Base-by-base conservation (phyloP, 37 sponge, comb jelly and placozoan genomes). In the Lycopodina hypogea region DNA sequence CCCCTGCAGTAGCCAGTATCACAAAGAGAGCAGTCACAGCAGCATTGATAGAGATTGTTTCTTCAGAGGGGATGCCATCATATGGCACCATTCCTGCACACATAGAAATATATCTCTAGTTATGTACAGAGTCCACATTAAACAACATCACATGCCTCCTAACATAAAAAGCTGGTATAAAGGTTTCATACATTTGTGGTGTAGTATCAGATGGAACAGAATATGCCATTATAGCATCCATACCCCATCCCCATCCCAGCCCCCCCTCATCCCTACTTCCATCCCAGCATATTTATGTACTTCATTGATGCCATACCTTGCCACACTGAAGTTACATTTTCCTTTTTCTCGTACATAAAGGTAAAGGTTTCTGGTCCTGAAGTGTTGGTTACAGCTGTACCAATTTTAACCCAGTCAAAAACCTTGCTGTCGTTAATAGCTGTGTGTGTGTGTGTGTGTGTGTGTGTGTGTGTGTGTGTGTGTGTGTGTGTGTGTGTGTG, bases 31-130 rank as follows among this genome's bases (percentile, higher is more conserved):
- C 68, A 50, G 79, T 85, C 22, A 85, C 29, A 45, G 68, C 34
- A 18, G 53, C 4, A 40, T 21, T 18, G 0, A 85, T 75, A 1
- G 86, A 62, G 30, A 67, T 74, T 11, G 22, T 42, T 6, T 29
- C 69, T n/a, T 74, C 53, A 2, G 6, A 4, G 8, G 86, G 74
- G 18, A 79, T 56, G 2, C 86, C 86, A 73, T 85, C 86, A 73
- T 85, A 78, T 3, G 86, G 86, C 2, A 84, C 35, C 36, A 52
- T 30, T 34, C 42, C 72, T 22, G 22, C 81, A 45, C 69, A 45
- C 14, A 26, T 14, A 30, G 1, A 29, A 21, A 21, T 2, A 40
- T 40, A 21, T n/a, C n/a, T n/a, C n/a, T n/a, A n/a, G n/a, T n/a
- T n/a, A n/a, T n/a, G n/a, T n/a, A n/a, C n/a, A n/a, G n/a, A n/a